Conservation (phyloP, 2,888 invertebrate genomes). For the Julus scandinavius region DNA sequence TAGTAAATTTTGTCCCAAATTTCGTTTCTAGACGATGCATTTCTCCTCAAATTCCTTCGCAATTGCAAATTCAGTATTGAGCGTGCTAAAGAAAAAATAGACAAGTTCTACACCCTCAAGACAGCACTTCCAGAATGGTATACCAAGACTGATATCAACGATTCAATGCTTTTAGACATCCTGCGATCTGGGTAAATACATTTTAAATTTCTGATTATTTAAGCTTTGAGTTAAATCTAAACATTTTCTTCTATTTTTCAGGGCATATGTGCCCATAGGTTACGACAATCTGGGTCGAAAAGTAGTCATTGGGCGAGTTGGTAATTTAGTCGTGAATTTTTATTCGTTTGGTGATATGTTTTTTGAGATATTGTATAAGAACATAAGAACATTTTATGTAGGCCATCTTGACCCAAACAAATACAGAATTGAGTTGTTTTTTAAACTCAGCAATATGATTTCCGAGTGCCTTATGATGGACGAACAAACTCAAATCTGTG, state of each 20-base stretch:
- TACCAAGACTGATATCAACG: constrained; percentile 77
- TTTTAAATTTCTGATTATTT: background rate
- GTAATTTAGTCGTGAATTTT: constrained; percentile 8
- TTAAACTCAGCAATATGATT: constrained; percentile 56
- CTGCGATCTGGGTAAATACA: constrained; percentile 52
- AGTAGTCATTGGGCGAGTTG: constrained; percentile 64
- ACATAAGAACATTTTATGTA: constrained; percentile 3
- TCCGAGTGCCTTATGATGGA: constrained; percentile 66
- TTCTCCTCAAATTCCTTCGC: constrained; percentile 84
- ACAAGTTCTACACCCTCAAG: constrained; percentile 90
- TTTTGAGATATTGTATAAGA: background rate
- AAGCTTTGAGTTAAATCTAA: background rate
- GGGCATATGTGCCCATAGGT: constrained; percentile 64
- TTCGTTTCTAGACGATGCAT: constrained; percentile 82
- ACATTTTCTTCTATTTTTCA: constrained; percentile 18
- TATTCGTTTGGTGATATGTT: background rate
- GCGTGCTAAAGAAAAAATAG: constrained; percentile 84
- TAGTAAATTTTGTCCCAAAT: too few species aligned
- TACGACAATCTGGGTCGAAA: constrained; percentile 73
- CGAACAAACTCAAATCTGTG: constrained; percentile 69
- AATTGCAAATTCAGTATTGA: constrained; percentile 89
- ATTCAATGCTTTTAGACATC: constrained; percentile 70
- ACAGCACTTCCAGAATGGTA: constrained; percentile 86
- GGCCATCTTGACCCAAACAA: constrained; percentile 44
- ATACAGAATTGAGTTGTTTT: constrained; percentile 49